phyloP scores from a whole-genome alignment of 2,797 vertebrate genomes.

The Furcifer pardalis region DNA sequence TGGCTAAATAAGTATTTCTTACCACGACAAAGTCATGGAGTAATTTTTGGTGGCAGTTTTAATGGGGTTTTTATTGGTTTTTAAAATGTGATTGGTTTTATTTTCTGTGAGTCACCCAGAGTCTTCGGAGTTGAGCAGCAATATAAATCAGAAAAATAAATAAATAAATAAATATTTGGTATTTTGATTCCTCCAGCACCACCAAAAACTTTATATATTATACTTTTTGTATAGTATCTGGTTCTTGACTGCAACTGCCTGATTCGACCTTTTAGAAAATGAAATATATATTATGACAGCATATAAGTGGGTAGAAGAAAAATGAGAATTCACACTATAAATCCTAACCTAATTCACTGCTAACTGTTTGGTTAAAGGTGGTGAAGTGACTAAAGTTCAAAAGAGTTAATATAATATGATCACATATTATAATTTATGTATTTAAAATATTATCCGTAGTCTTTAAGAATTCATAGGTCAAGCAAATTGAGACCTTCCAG shows the following conservation, averaged over 20 bases:
- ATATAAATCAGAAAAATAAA: no score
- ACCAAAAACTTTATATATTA: background rate
- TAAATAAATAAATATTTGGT: no score
- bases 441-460: background rate
- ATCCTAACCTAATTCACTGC: background rate
- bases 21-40: no score
- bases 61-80: no score
- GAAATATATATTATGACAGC: background rate
- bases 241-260: no score
- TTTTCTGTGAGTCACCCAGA: no score
- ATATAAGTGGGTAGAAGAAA: background rate
- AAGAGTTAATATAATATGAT: background rate
- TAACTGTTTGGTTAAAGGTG: background rate
- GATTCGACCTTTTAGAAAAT: background rate
- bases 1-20: no score
- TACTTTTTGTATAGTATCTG: background rate
- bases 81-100: no score
- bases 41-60: no score
- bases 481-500: background rate
- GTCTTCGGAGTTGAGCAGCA: no score
- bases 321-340: background rate
- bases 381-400: background rate
- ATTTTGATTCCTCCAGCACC: background rate
- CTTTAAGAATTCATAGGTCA: slow-evolving; percentile 14
- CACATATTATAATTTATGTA: no score